Evolutionary conservation across 1,140 invertebrate genomes (phyloP), one percentile per base, ranked within the genome.

Genomic region (Centruroides vittatus): DNA sequence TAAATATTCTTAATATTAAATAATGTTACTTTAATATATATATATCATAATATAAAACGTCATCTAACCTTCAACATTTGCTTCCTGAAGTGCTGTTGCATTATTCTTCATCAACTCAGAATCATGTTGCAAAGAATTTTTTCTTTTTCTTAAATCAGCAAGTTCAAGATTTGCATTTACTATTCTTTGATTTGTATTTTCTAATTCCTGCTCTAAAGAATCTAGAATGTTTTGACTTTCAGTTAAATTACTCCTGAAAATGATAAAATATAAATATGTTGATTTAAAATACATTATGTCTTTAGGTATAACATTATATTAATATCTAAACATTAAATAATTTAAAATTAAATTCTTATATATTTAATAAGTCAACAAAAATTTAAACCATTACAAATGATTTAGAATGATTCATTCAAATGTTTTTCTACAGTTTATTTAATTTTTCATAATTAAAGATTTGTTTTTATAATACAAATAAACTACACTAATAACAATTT

Each of bases 71-170:
- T 93, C 88, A 48, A 97, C 87, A 75, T 97, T 93, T 5, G 86
- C 88, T 75, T 96, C 93, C 73, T 96, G 91, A 36, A 98, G 76
- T 69, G 85, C 83, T 1, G 90, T 96, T 10, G 90, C 90, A 70
- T 92, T 90, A 58, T 85, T 82, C 67, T 86, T 85, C 35, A 98
- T 76, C 46, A 85, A 79, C 56, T 80, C 73, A 3, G 88, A 89
- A 65, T 83, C 79, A 49, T 80, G 74, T 69, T 89, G 84, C 5
- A 97, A 76, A 12, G 79, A 77, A 34, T 85, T 79, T 1, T 86
- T 86, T 64, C 84, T 81, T 50, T 79, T 77, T 70, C 85, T 83
- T 47, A 95, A 71, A n/a, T 80, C 80, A 55, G 84, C 82, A 49
- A 97, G 74, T 50, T 84, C 82, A 1, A 86, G 82, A 66, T 88